phyloP scores from a whole-genome alignment of 30 jellyfish, hydroid and myxozoan genomes.

The Aurelia sp. region DNA sequence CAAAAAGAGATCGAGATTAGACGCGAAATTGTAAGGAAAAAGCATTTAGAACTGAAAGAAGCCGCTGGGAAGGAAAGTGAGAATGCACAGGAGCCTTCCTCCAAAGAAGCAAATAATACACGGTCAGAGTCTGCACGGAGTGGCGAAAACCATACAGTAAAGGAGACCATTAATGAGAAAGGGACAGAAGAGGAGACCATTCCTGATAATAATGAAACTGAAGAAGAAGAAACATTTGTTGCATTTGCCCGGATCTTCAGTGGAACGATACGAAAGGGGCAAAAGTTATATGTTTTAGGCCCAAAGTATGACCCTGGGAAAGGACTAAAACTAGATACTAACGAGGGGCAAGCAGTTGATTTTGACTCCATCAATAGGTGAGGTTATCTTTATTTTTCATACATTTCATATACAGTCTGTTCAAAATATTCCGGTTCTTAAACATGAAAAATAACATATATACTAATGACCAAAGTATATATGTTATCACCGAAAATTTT shows the following conservation, averaged over 20 bases:
- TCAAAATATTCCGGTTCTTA: too few relatives aligned
- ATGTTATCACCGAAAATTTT: too few relatives aligned
- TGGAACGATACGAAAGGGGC: conserved; percentile 89
- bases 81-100: not conserved
- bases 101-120: not conserved
- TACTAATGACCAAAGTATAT: too few relatives aligned
- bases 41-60: conserved; percentile 64
- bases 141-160: not conserved
- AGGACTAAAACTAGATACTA: conserved; percentile 43
- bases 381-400: too few relatives aligned
- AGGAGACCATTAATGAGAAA: too few relatives aligned
- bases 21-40: conserved; percentile 81
- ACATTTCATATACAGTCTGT: too few relatives aligned
- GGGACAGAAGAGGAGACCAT: too few relatives aligned
- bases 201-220: not conserved
- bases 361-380: conserved; percentile 48
- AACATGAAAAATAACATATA: too few relatives aligned
- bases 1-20: conserved; percentile 71
- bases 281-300: conserved; percentile 78
- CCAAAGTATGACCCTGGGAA: conserved; percentile 92
- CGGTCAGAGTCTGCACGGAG: not conserved
- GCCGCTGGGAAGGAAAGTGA: conserved; percentile 16
- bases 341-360: conserved; percentile 7
- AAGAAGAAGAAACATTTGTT: conserved; percentile 72
- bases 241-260: conserved; percentile 97